These are phyloP conservation scores for Homarus gammarus DNA, from an alignment of 2,888 invertebrate genomes.

Conservation along the genomic window DNA sequence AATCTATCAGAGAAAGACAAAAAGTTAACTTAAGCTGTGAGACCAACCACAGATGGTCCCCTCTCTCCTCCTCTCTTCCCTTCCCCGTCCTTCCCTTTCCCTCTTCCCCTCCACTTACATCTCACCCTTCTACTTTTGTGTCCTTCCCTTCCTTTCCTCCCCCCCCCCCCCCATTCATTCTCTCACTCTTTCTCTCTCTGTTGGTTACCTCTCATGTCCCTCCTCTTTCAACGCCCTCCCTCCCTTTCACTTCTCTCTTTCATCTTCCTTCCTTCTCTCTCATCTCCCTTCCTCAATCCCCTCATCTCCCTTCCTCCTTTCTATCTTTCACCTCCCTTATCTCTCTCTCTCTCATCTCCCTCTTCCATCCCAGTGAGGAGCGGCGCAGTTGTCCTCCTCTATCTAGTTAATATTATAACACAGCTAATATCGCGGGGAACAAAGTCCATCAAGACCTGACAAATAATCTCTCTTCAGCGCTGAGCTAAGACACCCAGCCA, in stretches of 20 bases:
- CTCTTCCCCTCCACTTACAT: not conserved
- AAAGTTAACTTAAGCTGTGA: too few species aligned
- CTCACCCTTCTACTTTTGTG: not conserved
- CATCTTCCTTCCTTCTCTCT: not conserved
- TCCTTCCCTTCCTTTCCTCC: not conserved
- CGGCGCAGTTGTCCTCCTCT: not conserved
- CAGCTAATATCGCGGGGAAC: constrained; percentile 23
- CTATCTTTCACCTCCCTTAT: not conserved
- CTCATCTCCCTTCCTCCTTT: not conserved
- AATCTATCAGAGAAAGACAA: too few species aligned
- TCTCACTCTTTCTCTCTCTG: too few species aligned
- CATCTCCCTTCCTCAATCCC: not conserved
- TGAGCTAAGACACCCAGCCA: constrained; percentile 23
- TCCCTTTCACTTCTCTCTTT: too few species aligned
- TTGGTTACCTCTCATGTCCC: too few species aligned
- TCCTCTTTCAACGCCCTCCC: too few species aligned
- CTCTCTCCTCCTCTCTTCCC: not conserved
- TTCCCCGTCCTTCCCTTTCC: not conserved
- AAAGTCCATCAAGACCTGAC: constrained; percentile 42
- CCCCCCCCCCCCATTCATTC: not conserved
- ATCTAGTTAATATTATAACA: constrained; percentile 37
- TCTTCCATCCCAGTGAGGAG: too few species aligned
- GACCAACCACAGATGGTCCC: too few species aligned
- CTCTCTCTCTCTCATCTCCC: too few species aligned
- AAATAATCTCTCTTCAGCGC: constrained; percentile 35